Evolutionary conservation across 2,888 invertebrate species (phyloP), one percentile per base, ranked within the genome.

Genomic region (Hyposoter didymator): DNA sequence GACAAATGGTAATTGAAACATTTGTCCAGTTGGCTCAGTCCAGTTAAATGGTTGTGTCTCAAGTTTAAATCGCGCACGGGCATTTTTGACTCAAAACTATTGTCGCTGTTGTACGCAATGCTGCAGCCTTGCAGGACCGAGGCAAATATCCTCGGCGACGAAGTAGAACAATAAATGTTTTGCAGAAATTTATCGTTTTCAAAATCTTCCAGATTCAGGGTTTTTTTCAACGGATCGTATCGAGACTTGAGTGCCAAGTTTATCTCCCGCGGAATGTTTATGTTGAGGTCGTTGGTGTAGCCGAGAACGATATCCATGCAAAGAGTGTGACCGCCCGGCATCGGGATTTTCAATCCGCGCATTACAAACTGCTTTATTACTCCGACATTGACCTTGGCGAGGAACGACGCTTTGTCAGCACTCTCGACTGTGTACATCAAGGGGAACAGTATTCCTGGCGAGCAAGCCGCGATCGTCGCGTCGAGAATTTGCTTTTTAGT

Each of bases 271-370:
- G 89, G 90, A 0, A 91, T 91, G 88, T 92, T 91, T 3, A 90
- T 69, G 12, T 85, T 88, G 1, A 94, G 70, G 7, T 92, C 90
- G 14, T 90, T 87, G 3, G 91, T 81, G 78, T 89, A 94, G 10
- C 93, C 93, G 0, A 94, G 87, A 12, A 94, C 87, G 47, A 94
- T 92, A 43, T 94, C 94, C 17, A 92, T 87, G 2, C 74, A 78
- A 12, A 93, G 32, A 3, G 89, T 87, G 35, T 88, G 88, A 1
- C 90, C 91, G 19, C 84, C 89, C 0, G 83, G 82, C 22, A 93
- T 49, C 14, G 75, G 83, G 5, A 94, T 22, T n/a, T 88, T 84
- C 1, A 94, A 73, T 47, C 89, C 89, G 70, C 90, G 91, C 47
- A 89, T 91, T 0, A 92, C 88, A 6, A 94, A 85, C 47, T 88